Percentiles rank a stretch among this genome's conserved stretches.
phyloP scores from a whole-genome alignment of 2,797 vertebrate genomes.

The Squalus acanthias region DNA sequence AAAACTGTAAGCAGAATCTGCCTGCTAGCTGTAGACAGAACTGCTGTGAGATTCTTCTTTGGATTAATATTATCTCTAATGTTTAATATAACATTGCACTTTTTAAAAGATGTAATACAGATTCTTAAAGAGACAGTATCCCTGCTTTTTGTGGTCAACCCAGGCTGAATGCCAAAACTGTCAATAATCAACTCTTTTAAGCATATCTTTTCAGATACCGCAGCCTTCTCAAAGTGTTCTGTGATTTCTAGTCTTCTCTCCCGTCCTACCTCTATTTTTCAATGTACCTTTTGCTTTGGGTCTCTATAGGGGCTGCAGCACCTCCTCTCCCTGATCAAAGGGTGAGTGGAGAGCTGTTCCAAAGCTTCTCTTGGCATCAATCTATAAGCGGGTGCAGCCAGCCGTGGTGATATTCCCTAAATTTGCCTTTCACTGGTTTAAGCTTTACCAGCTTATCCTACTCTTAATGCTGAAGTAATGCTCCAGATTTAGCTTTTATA shows the following conservation, averaged over 20 bases:
- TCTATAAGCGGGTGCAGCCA: background rate
- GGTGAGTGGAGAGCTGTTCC: background rate
- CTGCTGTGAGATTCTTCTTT: conserved; percentile 32
- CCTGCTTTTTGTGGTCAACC: background rate
- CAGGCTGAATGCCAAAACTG: background rate
- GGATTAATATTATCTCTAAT: conserved; percentile 28
- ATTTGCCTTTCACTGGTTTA: background rate
- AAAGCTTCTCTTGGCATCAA: background rate
- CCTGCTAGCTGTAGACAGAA: conserved; percentile 56
- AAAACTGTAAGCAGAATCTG: conserved; percentile 70
- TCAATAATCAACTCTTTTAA: background rate
- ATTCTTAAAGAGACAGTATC: conserved; percentile 37
- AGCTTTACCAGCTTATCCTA: background rate
- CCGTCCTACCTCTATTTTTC: background rate
- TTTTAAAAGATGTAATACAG: background rate
- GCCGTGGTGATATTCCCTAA: background rate
- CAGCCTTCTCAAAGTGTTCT: conserved; percentile 34
- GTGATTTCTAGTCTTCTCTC: background rate
- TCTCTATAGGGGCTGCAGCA: background rate
- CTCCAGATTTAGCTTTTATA: background rate
- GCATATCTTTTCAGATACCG: conserved; percentile 11
- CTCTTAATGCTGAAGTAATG: background rate
- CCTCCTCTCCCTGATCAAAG: background rate
- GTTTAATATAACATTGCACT: background rate
- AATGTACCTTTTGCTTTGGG: background rate